Conservation (phyloP, 2,113 vertebrate species). For the Dromas ardeola region DNA sequence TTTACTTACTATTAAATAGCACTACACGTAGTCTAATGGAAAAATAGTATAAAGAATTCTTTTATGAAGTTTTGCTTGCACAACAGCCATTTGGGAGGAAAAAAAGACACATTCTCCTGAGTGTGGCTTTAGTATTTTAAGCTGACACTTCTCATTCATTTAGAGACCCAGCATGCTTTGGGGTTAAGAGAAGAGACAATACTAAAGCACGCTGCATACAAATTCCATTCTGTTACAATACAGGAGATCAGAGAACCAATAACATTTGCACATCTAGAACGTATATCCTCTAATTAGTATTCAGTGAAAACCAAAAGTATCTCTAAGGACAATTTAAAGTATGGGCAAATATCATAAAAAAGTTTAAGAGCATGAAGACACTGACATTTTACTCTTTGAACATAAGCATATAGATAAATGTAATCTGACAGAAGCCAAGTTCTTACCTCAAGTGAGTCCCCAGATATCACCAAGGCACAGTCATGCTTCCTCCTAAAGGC, state of each 20-base stretch:
- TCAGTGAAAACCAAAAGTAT: neutral
- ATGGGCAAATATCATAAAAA: neutral
- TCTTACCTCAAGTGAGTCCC: constrained; percentile 94
- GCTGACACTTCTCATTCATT: neutral
- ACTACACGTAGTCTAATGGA: neutral
- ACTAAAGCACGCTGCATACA: neutral
- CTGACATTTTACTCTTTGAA: neutral
- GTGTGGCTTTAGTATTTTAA: neutral
- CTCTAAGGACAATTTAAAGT: neutral
- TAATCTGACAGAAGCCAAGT: neutral
- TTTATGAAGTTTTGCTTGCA: neutral
- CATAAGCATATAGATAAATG: neutral
- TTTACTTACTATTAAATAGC: neutral
- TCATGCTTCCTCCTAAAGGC: constrained; percentile 97
- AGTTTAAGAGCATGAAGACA: neutral
- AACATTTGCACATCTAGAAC: neutral
- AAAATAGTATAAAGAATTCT: neutral
- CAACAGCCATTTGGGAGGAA: neutral
- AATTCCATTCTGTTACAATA: neutral
- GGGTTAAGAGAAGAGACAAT: neutral
- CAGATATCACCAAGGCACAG: constrained; percentile 95
- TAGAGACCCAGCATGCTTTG: neutral
- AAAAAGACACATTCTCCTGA: neutral
- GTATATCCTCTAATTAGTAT: neutral
- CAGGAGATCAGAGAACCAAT: neutral